Conservation (phyloP, 2,888 invertebrate species). For the Trachelus stipa region DNA sequence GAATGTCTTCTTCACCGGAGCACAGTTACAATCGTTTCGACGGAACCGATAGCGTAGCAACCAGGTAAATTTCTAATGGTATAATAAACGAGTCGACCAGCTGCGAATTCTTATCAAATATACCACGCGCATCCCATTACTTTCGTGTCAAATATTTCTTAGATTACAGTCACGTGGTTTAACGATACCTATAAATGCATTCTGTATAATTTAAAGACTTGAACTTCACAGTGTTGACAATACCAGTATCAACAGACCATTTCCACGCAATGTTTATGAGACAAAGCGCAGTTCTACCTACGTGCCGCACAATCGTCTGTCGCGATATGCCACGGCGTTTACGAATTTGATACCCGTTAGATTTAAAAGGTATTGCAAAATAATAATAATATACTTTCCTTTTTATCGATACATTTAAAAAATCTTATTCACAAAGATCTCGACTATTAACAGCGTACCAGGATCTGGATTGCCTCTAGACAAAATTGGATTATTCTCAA, state of each 20-base stretch:
- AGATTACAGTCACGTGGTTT: background rate
- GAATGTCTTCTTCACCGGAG: constrained; percentile 22
- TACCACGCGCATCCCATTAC: background rate
- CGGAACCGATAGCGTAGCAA: constrained; percentile 16
- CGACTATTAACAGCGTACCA: constrained; percentile 28
- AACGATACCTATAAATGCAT: background rate
- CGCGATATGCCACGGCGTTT: constrained; percentile 52
- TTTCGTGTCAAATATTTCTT: background rate
- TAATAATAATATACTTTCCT: background rate
- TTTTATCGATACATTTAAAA: background rate
- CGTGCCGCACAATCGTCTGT: constrained; percentile 52
- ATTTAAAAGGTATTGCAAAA: constrained; percentile 40
- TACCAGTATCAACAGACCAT: constrained; percentile 14
- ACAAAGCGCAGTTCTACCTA: constrained; percentile 47
- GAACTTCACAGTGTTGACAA: constrained; percentile 19
- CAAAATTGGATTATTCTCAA: constrained; percentile 67
- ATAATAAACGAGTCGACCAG: background rate
- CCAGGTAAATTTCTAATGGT: constrained; percentile 14
- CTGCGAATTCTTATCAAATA: background rate
- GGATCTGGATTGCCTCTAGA: constrained; percentile 58
- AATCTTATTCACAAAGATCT: background rate
- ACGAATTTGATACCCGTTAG: constrained; percentile 52
- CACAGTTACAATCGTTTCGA: constrained; percentile 24
- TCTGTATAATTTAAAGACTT: constrained; percentile 19
- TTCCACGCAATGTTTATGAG: constrained; percentile 11